A percentile compares a stretch with the other conserved stretches of the same genome.
Evolutionary conservation across 2,797 vertebrate genomes (phyloP).

Genomic region (Anniella stebbinsi): DNA sequence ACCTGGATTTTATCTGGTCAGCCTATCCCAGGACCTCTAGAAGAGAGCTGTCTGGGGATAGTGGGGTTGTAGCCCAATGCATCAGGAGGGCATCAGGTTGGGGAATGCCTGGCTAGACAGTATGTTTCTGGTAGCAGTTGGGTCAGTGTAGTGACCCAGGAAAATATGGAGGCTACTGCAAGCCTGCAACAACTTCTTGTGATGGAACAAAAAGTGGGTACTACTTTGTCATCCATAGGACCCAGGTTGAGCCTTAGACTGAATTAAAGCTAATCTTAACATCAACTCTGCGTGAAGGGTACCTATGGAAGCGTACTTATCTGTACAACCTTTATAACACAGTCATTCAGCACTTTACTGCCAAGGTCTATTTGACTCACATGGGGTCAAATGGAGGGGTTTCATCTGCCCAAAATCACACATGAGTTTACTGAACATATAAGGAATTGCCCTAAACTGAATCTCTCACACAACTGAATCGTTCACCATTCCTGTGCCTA

Average conservation of each 20-base stretch:
- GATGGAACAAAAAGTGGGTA: background rate
- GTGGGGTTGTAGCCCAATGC: too few species aligned
- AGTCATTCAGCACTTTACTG: background rate
- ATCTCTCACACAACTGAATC: background rate
- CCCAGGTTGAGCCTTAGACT: background rate
- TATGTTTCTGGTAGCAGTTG: background rate
- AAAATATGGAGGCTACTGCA: background rate
- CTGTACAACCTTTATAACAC: background rate
- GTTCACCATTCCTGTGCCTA: background rate
- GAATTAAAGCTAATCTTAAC: background rate
- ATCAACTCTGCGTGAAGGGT: background rate
- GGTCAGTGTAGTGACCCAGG: background rate
- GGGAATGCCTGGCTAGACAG: background rate
- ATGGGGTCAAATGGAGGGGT: background rate
- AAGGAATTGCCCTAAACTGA: background rate
- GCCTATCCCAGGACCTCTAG: background rate
- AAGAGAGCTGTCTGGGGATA: background rate
- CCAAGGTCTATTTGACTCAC: background rate
- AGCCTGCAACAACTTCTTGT: background rate
- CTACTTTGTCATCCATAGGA: background rate
- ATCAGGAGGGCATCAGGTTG: too few species aligned
- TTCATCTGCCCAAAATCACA: too few species aligned
- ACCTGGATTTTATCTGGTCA: too few species aligned
- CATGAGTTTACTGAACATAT: background rate
- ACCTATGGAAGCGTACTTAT: background rate